Evolutionary conservation across 2,797 vertebrate genomes (phyloP), one percentile per base, ranked within the genome.

Genomic region (Poeciliopsis presidionis): DNA sequence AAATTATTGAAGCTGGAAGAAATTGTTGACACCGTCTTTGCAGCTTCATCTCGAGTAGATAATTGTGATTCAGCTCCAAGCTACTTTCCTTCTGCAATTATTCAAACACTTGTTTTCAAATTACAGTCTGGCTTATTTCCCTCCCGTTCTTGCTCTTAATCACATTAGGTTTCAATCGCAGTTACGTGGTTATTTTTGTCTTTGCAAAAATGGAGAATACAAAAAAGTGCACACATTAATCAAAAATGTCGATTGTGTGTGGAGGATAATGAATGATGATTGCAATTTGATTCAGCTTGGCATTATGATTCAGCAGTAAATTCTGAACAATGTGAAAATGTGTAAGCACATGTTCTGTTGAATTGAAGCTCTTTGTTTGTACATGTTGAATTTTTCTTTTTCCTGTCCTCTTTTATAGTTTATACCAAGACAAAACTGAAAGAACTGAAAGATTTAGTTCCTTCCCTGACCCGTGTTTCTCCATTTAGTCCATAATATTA

Each of bases 211-310:
- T 41, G 36, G 11, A 9, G 9, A 69, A 18, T 2, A 75, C 45
- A 81, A 73, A 72, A 8, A 76, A 74, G 80, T 0, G 16, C 61
- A 28, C 57, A 53, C 65, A 79, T 78, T 70, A 87, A 81, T 90
- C 73, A 83, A 1, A 69, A 79, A 81, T 75, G 20, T 73, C 75
- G 82, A 82, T 83, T 80, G 61, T 41, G 3, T 75, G 41, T 77
- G 61, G 45, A 85, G 65, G 41, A 46, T 28, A 79, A 89, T 84
- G 75, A 81, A 85, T 84, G 80, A 73, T 83, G 73, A 89, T 78
- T 78, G 85, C 77, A 74, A 61, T 78, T 81, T 86, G 85, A 89
- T 79, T 85, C 81, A 82, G 36, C 49, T 20, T 74, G 79, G 82
- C 13, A 47, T 76, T 83, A 76, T 75, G 72, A 80, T 86, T 75